Evolutionary conservation across 2,888 invertebrate genomes (phyloP).

Genomic region (Drosophila nr. perissopoda): DNA sequence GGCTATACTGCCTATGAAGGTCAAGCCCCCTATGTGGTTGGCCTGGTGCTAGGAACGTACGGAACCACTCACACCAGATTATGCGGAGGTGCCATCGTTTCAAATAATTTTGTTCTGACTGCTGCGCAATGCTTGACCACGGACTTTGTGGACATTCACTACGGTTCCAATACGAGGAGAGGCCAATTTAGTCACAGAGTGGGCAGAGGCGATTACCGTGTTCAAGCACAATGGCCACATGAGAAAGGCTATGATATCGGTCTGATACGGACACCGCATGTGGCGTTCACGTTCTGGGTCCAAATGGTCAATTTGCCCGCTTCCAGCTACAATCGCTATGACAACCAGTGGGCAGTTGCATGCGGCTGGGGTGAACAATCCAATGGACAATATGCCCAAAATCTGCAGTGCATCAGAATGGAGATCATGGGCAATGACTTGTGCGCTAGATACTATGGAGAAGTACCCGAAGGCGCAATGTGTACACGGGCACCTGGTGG

Average conservation of each 20-base stretch:
- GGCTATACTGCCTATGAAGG: constrained; percentile 59
- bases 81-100: constrained; percentile 55
- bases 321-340: constrained; percentile 56
- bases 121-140: constrained; percentile 54
- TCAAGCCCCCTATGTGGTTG: constrained; percentile 67
- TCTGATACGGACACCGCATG: constrained; percentile 62
- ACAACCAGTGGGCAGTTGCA: constrained; percentile 74
- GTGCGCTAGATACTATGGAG: constrained; percentile 66
- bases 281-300: constrained; percentile 34
- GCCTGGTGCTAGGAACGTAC: constrained; percentile 48
- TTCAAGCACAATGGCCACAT: constrained; percentile 26
- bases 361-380: constrained; percentile 85
- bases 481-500: constrained; percentile 61
- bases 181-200: constrained; percentile 43
- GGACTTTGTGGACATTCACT: constrained; percentile 54
- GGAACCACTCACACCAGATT: neutral
- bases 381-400: constrained; percentile 51
- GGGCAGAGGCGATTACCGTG: constrained; percentile 7
- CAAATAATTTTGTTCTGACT: constrained; percentile 38
- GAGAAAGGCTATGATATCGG: constrained; percentile 66
- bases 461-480: constrained; percentile 36
- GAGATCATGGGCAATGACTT: constrained; percentile 76
- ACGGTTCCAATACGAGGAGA: constrained; percentile 47
- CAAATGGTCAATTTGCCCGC: constrained; percentile 51
- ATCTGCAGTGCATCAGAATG: constrained; percentile 78